Evolutionary conservation across 1,140 invertebrate genomes (phyloP), one percentile per base, ranked within the genome.

Genomic region (Drosophila orena): DNA sequence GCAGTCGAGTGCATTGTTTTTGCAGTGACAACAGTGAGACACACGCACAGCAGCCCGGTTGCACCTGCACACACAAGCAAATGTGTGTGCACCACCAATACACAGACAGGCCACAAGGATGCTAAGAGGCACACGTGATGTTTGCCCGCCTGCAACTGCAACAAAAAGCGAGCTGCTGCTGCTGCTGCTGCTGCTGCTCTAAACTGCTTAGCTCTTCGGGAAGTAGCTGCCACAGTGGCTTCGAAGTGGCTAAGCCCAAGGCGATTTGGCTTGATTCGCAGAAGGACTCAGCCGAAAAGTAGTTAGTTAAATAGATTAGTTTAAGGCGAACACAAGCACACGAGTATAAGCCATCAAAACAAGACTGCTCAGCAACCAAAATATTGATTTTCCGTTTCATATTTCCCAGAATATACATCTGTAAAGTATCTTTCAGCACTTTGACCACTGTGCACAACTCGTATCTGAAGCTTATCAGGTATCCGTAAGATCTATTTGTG

Each of bases 401-500:
- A 14, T 58, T 30, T 3, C 54, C 6, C 3, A 8, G 24, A 56
- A 27, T 53, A 5, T 20, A 30, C 27, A 30, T 17, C 17, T 17
- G 17, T 17, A 6, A 20, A 4, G 14, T 24, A 30, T 8, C 8
- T 10, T 15, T 12, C 15, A 1, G 0, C 1, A 42, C 46, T 43
- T 47, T 17, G 42, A 69, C 68, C 77, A 56, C 49, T 69, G 40
- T 74, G 10, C n/a, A 4, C 12, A 30, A 10, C 22, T 55, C 53
- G 22, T 61, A 53, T 10, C 43, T 70, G 17, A 34, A 52, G 74
- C 73, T 77, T 77, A 77, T 77, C 75, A 77, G 57, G 52, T 76
- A 77, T 53, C 64, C 50, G 43, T 47, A 89, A 89, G 83, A 88
- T 89, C 83, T 88, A 89, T 89, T 79, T 88, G 83, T 75, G 83